Conservation (phyloP, 2,113 vertebrate genomes). For the Halcyon malimbica region DNA sequence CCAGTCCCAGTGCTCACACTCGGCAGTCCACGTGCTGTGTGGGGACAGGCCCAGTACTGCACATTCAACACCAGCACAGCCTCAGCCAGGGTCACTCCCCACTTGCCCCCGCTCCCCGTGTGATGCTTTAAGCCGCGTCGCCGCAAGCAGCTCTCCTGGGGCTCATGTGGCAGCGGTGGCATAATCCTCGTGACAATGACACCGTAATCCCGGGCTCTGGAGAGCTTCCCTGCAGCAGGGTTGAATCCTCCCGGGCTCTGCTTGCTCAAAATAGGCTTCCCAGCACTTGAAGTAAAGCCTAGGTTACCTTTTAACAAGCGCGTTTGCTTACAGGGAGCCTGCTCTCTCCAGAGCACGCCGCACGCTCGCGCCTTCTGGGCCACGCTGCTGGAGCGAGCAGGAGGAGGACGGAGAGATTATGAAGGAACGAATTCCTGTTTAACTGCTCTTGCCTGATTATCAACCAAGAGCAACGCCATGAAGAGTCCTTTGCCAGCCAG, state of each 20-base stretch:
- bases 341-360: not conserved
- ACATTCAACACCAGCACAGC: not conserved
- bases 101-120: rapidly evolving
- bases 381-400: not conserved
- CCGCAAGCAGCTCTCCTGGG: not conserved
- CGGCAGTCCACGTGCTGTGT: rapidly evolving
- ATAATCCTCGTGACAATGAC: not conserved
- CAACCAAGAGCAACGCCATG: conserved; percentile 39
- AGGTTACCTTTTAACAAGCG: not conserved
- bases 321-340: not conserved
- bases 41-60: not conserved
- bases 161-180: not conserved
- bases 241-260: not conserved
- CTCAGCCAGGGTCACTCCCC: not conserved
- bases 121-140: not conserved
- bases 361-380: rapidly evolving
- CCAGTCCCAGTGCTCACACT: not conserved
- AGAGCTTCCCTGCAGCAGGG: not conserved
- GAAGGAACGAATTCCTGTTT: conserved; percentile 65
- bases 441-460: conserved; percentile 67
- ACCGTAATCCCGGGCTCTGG: not conserved
- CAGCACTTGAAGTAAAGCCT: not conserved
- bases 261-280: not conserved
- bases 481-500: conserved; percentile 1
- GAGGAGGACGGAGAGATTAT: not conserved